Conservation (phyloP, 2,888 invertebrate species). For the Acanthoscelides obtectus region DNA sequence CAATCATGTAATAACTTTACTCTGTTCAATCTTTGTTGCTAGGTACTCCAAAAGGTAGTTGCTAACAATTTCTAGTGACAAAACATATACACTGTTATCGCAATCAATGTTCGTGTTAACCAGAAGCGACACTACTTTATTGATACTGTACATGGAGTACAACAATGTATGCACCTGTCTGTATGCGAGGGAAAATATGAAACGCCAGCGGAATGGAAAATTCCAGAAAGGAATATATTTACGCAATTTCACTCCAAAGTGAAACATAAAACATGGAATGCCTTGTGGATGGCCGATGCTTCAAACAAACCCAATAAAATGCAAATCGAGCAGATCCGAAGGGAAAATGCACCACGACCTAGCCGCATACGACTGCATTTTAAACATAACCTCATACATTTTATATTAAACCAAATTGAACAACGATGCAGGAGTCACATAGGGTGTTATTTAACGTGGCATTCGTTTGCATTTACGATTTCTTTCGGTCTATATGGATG, state of each 20-base stretch:
- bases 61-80: no score
- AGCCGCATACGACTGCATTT: background rate
- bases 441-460: background rate
- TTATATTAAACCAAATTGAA: background rate
- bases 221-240: background rate
- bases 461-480: background rate
- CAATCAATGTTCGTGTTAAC: no score
- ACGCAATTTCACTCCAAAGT: background rate
- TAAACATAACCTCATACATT: background rate
- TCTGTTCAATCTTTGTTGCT: no score
- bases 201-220: background rate
- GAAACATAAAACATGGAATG: background rate
- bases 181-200: background rate
- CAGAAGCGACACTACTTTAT: no score
- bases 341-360: background rate
- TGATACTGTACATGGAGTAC: background rate
- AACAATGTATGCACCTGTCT: background rate
- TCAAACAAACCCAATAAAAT: background rate
- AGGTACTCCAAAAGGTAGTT: no score
- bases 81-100: no score
- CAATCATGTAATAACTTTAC: no score
- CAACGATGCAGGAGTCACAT: background rate
- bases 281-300: background rate
- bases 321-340: background rate
- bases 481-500: no score